A percentile compares a stretch with the other conserved stretches of the same genome.
These are phyloP conservation scores for Hemistola chrysoprasaria DNA, from an alignment of 2,888 invertebrate genomes.

Conservation along the genomic window DNA sequence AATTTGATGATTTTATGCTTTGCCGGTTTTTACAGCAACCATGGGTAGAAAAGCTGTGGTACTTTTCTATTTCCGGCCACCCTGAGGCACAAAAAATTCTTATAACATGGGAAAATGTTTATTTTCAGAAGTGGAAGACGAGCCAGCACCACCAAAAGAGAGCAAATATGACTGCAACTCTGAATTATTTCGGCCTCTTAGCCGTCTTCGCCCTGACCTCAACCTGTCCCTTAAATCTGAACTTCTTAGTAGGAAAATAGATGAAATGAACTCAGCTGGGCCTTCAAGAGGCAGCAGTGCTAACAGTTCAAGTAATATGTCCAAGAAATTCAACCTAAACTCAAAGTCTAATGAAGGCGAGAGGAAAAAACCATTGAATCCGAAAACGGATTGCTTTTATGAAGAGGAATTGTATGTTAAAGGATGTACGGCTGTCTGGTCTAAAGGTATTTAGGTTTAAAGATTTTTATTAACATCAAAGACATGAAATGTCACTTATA, in stretches of 20 bases:
- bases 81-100: too few relatives aligned
- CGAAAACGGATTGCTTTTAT: constrained; percentile 73
- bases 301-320: constrained; percentile 73
- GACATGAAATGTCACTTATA: too few relatives aligned
- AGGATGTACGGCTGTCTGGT: constrained; percentile 93
- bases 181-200: constrained; percentile 65
- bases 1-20: too few relatives aligned
- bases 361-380: constrained; percentile 53
- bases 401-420: constrained; percentile 95
- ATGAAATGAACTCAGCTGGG: constrained; percentile 49
- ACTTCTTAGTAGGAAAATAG: constrained; percentile 52
- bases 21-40: too few relatives aligned
- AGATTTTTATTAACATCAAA: too few relatives aligned
- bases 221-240: constrained; percentile 74
- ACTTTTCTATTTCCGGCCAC: too few relatives aligned
- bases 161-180: constrained; percentile 58
- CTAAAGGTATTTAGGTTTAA: too few relatives aligned
- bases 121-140: constrained; percentile 57
- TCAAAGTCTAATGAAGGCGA: constrained; percentile 38
- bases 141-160: constrained; percentile 51
- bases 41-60: too few relatives aligned
- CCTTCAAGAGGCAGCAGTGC: constrained; percentile 63
- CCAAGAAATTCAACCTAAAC: constrained; percentile 66
- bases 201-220: constrained; percentile 69
- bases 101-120: too few relatives aligned